Evolutionary conservation across 2,113 vertebrate species (phyloP).

Genomic region (Hipposideros armiger): DNA sequence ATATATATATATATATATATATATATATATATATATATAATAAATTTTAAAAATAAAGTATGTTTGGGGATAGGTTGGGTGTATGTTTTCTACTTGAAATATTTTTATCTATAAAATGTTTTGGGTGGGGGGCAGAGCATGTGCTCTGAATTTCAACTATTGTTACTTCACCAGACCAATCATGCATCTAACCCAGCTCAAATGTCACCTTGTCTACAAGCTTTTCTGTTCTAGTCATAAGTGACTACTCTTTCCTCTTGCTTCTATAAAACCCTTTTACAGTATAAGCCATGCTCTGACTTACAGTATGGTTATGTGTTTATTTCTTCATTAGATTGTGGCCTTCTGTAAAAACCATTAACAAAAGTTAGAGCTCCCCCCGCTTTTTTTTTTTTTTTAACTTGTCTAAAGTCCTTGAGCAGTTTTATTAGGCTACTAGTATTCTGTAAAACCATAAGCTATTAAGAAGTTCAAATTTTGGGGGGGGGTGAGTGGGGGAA

Average conservation of each 20-base stretch:
- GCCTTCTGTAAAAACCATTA: conserved; percentile 23
- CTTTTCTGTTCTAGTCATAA: background rate
- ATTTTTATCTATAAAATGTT: conserved; percentile 35
- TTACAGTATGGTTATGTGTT: background rate
- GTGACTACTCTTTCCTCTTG: background rate
- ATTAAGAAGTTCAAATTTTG: background rate
- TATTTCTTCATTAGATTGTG: conserved; percentile 25
- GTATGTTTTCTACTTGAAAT: conserved; percentile 1
- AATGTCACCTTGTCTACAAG: background rate
- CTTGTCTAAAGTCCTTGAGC: background rate
- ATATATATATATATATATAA: background rate
- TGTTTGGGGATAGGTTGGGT: background rate
- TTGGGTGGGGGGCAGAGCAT: background rate
- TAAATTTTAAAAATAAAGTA: background rate
- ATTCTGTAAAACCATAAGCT: background rate
- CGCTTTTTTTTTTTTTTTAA: background rate
- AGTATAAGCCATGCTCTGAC: background rate
- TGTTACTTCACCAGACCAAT: background rate
- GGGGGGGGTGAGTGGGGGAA: background rate
- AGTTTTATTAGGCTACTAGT: conserved; percentile 29
- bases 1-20: background rate
- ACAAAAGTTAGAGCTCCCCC: background rate
- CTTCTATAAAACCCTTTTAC: background rate
- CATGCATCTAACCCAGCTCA: background rate
- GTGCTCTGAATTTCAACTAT: conserved; percentile 7